Percentiles rank a stretch among this genome's conserved stretches.
These are phyloP conservation scores for Gallinago undulata DNA, from an alignment of 2,113 vertebrate genomes.

Conservation along the genomic window DNA sequence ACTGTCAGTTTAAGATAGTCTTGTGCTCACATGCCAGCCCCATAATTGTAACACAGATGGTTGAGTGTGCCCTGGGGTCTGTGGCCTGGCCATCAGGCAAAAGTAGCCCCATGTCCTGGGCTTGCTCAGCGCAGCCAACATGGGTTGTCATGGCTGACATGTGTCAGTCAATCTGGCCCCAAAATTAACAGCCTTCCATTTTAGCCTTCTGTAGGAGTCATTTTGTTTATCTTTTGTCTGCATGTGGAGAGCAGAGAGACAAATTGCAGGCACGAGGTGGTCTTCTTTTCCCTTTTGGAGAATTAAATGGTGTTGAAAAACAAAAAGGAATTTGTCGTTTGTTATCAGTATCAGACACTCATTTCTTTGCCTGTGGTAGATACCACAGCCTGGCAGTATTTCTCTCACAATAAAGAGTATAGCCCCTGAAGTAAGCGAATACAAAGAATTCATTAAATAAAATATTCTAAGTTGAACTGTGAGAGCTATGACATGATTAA, in stretches of 20 bases:
- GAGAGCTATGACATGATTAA: neutral
- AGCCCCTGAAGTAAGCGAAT: neutral
- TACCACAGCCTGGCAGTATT: neutral
- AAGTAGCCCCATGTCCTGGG: fast-evolving
- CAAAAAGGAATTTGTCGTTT: neutral
- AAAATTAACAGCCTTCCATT: neutral
- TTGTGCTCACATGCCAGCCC: neutral
- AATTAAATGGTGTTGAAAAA: neutral
- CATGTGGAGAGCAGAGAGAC: neutral
- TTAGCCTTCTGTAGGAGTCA: neutral
- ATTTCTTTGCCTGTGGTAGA: neutral
- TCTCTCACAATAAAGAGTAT: neutral
- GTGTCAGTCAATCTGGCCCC: neutral
- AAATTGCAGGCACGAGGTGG: fast-evolving
- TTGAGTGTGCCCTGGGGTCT: fast-evolving
- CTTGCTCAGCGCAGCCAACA: neutral
- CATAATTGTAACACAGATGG: fast-evolving
- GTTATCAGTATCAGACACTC: neutral
- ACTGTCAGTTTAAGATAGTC: neutral
- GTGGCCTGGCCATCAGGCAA: neutral
- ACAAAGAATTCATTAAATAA: neutral
- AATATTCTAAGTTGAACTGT: neutral
- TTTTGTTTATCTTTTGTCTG: neutral
- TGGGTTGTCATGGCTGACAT: fast-evolving
- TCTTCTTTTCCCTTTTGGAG: neutral